phyloP scores from a whole-genome alignment of 2,113 vertebrate genomes.

The Barbus barbus region DNA sequence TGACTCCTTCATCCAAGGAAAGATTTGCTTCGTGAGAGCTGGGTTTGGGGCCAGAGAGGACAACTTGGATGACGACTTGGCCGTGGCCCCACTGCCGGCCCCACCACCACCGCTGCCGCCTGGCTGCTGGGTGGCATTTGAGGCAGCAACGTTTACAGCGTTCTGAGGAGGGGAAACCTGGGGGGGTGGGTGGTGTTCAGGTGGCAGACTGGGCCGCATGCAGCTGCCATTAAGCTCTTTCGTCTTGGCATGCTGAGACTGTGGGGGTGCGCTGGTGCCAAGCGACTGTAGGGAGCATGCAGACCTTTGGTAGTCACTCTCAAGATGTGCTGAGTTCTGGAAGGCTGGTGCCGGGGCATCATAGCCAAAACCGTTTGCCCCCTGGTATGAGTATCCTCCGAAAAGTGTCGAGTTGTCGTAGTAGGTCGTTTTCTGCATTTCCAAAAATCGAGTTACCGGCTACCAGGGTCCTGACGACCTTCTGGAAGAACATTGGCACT shows the following conservation, averaged over 20 bases:
- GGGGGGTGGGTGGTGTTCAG: slow-evolving; percentile 84
- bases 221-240: slow-evolving; percentile 97
- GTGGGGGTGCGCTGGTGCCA: slow-evolving; percentile 72
- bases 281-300: slow-evolving; percentile 94
- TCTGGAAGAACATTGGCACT: slow-evolving; percentile 99
- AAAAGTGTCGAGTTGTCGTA: slow-evolving; percentile 95
- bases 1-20: slow-evolving; percentile 99
- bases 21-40: slow-evolving; percentile 93
- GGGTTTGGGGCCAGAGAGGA: slow-evolving; percentile 83
- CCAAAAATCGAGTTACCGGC: slow-evolving; percentile 78
- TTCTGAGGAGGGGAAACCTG: slow-evolving; percentile 86
- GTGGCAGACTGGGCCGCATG: slow-evolving; percentile 84
- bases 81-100: slow-evolving; percentile 63
- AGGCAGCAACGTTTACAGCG: slow-evolving; percentile 77
- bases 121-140: slow-evolving; percentile 69
- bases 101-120: slow-evolving; percentile 70
- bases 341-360: slow-evolving; percentile 86
- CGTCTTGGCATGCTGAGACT: slow-evolving; percentile 80
- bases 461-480: slow-evolving; percentile 86
- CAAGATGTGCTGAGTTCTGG: slow-evolving; percentile 82
- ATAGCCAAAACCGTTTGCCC: slow-evolving; percentile 89
- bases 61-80: slow-evolving; percentile 75
- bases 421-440: slow-evolving; percentile 98
- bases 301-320: slow-evolving; percentile 91
- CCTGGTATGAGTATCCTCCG: slow-evolving; percentile 90